Evolutionary conservation across 2,888 invertebrate genomes (phyloP), one percentile per base, ranked within the genome.

Genomic region (Drosophila pseudotalamancana): DNA sequence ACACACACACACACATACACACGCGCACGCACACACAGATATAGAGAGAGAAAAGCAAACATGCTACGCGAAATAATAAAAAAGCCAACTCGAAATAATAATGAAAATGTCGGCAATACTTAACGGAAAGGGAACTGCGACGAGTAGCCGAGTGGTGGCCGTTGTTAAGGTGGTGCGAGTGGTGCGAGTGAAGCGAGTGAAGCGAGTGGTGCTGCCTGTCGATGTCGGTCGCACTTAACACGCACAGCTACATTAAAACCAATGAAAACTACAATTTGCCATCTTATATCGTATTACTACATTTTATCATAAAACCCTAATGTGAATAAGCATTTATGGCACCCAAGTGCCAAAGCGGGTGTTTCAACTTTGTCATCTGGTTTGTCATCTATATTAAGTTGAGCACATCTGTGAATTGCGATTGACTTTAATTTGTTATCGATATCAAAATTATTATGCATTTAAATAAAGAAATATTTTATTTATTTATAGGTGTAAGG

Each of bases 251-350:
- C 71, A 79, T 82, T 76, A 87, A 86, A 84, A 87, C 80, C 83
- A 84, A 83, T 84, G 83, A 84, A 84, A 83, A 87, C 85, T 87
- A 85, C 87, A 85, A 88, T 84, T 85, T 78, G 74, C 85, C 71
- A 68, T 69, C 74, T 78, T 69, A 84, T 71, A 88, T 78, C 68
- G 81, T 71, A 88, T 77, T 78, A 75, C 80, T 77, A 70, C 76
- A 72, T 71, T 85, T 78, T 81, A 78, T 76, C 83, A 86, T 76
- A 70, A 8, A 45, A 45, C 16, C 25, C 32, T 72, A 71, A 79
- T 76, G 64, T 57, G 67, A 25, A 56, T 76, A 56, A 53, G 64
- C 54, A 56, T 74, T 70, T 70, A 72, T 54, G 42, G 74, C 56
- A 42, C 51, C 39, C 31, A 29, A n/a, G 12, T 25, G 23, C 34